These are phyloP conservation scores for Drosophila paucipuncta DNA, from an alignment of 2,888 invertebrate genomes.

Conservation along the genomic window DNA sequence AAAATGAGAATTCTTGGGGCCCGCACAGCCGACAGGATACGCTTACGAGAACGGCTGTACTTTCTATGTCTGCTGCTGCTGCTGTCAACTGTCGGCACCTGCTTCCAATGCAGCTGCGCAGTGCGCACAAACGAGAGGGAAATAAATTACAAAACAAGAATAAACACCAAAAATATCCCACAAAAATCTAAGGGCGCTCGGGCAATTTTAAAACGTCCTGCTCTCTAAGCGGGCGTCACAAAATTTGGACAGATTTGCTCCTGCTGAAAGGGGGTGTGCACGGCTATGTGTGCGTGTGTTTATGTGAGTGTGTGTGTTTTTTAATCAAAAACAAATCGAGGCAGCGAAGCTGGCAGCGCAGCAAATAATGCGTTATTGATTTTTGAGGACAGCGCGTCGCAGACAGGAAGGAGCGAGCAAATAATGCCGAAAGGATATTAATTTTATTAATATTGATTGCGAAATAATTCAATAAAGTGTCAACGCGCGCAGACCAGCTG, in stretches of 20 bases:
- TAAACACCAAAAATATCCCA: constrained; percentile 49
- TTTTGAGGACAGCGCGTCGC: constrained; percentile 43
- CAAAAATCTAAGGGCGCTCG: constrained; percentile 35
- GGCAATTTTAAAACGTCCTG: constrained; percentile 42
- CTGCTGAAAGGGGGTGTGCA: constrained; percentile 4
- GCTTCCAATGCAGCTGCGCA: constrained; percentile 77
- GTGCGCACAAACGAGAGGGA: constrained; percentile 5
- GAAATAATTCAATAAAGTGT: constrained; percentile 73
- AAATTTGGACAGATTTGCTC: constrained; percentile 51
- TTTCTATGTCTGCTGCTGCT: constrained; percentile 7
- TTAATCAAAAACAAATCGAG: constrained; percentile 60
- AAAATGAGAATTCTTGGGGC: not conserved
- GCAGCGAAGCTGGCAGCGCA: constrained; percentile 34
- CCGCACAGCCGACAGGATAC: not conserved
- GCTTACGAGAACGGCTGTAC: constrained; percentile 44
- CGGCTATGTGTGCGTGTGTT: constrained; percentile 7
- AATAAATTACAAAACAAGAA: constrained; percentile 1
- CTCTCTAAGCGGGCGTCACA: constrained; percentile 31
- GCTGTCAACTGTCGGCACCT: constrained; percentile 15
- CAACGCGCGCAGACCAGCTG: constrained; percentile 19
- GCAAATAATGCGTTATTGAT: constrained; percentile 66
- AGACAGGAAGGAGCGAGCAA: constrained; percentile 33
- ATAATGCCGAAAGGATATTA: constrained; percentile 63
- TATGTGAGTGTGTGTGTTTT: constrained; percentile 22
- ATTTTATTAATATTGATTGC: constrained; percentile 74